Evolutionary conservation across 2,113 vertebrate species (phyloP), one percentile per base, ranked within the genome.

Genomic region (Epinephelus moara): DNA sequence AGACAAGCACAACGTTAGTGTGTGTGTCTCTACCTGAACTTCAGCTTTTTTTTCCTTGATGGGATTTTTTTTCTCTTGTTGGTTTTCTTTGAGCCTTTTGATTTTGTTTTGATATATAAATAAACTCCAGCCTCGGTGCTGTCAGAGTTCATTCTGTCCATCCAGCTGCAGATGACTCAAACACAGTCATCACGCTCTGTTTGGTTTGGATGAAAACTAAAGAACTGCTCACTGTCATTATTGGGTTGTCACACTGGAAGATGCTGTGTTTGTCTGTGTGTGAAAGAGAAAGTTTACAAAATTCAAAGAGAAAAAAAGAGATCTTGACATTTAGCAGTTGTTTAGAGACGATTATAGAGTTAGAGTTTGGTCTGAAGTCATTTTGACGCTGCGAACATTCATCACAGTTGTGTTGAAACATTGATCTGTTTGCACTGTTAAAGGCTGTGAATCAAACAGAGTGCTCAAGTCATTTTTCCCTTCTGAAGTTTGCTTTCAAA

Each of bases 101-200:
- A 9, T 6, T 10, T 47, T 50, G 14, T 40, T 70, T 42, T 45
- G 23, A 23, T 23, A 6, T 23, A 23, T 25, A 60, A 57, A 50
- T 17, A 56, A 17, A 40, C 2, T 30, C 10, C 17, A 66, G 37
- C 25, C 52, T 76, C 27, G 1, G 68, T 6, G 67, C 66, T 62
- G 64, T 81, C 63, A 75, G 0, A 33, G 52, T 42, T 59, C 27
- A 19, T 21, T 57, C 5, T 14, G 25, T 62, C 47, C 56, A 17
- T 73, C 61, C 84, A 74, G 79, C 74, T 82, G 63, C 50, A 49
- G 69, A 70, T 10, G 70, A 49, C 30, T 78, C 69, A 85, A 73
- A 69, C 78, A 72, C 73, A 62, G 69, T 81, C 56, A 72, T 82
- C 79, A 49, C 2, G 27, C 68, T 71, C 5, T 37, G 37, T 55